Evolutionary conservation across 2,797 vertebrate species (phyloP), one percentile per base, ranked within the genome.

Genomic region (Parotocinclus haroldoi): DNA sequence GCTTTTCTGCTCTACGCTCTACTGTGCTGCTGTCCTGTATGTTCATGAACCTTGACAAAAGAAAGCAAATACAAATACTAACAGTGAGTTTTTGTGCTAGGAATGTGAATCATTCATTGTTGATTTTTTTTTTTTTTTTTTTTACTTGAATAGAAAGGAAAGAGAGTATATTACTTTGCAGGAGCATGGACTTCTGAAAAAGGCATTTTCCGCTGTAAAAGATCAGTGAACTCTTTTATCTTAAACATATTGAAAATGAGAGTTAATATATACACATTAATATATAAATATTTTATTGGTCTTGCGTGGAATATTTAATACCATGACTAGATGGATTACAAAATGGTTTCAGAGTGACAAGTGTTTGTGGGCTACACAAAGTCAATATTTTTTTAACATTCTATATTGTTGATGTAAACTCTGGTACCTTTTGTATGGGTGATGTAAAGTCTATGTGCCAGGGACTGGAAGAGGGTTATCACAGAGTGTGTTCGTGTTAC

Each of bases 301-400:
- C 60, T 73, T 78, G 62, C 69, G 58, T 73, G 74, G 75, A 36
- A 58, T 57, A 66, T 72, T 58, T 63, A 60, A 67, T 56, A 49
- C 14, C 13, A 16, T 44, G 14, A 45, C 14, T 54, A 42, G 36
- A 61, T 54, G n/a, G 51, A 63, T 45, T 40, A 54, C 36, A 45
- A 38, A 62, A 67, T 73, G 59, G 62, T 36, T 69, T 75, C 52
- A 37, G 71, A 70, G 72, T 79, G 78, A 67, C 50, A 45, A 58
- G 64, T 68, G 67, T 74, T 76, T 72, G 58, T 48, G n/a, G 72
- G 75, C 72, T 69, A 75, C 76, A 64, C 69, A 72, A 58, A 81
- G 54, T 50, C 72, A 73, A 66, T 77, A 79, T 81, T 80, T 76
- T 79, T 81, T 75, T 76, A 76, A 72, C 39, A 58, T 59, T 62